Percentiles rank a stretch among this genome's conserved stretches.
Conservation (phyloP, 2,113 vertebrate species). For the Hypomesus transpacificus region DNA sequence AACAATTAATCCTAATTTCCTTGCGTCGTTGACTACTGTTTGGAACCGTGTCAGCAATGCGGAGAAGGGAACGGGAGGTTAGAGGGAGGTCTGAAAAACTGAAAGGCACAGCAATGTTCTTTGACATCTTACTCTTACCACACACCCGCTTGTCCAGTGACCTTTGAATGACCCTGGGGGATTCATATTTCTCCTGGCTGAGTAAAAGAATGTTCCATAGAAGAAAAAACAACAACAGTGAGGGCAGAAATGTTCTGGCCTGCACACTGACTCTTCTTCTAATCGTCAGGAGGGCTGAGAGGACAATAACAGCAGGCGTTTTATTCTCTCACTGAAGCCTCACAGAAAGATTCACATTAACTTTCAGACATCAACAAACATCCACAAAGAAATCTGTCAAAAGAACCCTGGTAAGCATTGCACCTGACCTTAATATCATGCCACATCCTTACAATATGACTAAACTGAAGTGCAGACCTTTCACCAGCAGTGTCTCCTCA, state of each 20-base stretch:
- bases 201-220: slow-evolving; percentile 24
- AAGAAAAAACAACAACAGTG: slow-evolving; percentile 13
- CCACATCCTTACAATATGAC: slow-evolving; percentile 11
- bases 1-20: slow-evolving; percentile 65
- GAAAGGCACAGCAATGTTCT: slow-evolving; percentile 25
- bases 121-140: slow-evolving; percentile 24
- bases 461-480: slow-evolving; percentile 13
- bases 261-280: slow-evolving; percentile 20
- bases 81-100: neutral
- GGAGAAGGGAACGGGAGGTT: slow-evolving; percentile 19
- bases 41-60: slow-evolving; percentile 27
- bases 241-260: slow-evolving; percentile 39
- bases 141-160: slow-evolving; percentile 32
- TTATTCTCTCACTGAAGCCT: neutral
- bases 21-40: slow-evolving; percentile 28
- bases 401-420: neutral
- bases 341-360: slow-evolving; percentile 2
- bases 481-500: slow-evolving; percentile 15
- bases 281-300: slow-evolving; percentile 20
- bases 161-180: slow-evolving; percentile 18
- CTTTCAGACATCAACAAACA: no score
- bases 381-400: slow-evolving; percentile 16
- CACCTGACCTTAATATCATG: slow-evolving; percentile 26
- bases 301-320: slow-evolving; percentile 15
- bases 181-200: slow-evolving; percentile 19